phyloP scores from a whole-genome alignment of 2,797 vertebrate genomes.

The Tinamus major region DNA sequence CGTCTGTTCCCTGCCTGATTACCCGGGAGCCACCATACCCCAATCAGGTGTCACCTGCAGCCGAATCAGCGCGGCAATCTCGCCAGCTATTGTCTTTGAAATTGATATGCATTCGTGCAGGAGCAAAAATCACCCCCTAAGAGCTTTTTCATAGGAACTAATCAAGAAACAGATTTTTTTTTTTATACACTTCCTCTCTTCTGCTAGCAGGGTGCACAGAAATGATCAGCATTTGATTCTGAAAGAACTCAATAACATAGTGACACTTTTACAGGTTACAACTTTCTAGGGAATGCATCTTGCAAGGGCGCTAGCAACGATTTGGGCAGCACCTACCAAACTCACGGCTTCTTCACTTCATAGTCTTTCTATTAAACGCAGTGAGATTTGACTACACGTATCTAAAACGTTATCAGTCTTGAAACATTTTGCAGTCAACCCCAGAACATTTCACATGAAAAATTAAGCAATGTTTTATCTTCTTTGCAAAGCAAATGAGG shows the following conservation, averaged over 20 bases:
- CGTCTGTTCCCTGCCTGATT: slow-evolving; percentile 42
- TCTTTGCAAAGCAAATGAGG: neutral
- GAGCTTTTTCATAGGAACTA: slow-evolving; percentile 47
- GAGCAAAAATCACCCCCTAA: slow-evolving; percentile 65
- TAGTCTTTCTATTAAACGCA: slow-evolving; percentile 1
- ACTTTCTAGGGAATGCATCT: slow-evolving; percentile 23
- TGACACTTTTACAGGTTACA: slow-evolving; percentile 7
- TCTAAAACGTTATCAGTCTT: slow-evolving; percentile 1
- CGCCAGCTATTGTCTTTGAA: slow-evolving; percentile 71
- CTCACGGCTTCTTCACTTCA: neutral
- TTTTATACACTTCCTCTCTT: slow-evolving; percentile 11
- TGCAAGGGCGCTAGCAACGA: neutral
- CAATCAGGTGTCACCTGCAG: slow-evolving; percentile 44
- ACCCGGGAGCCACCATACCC: slow-evolving; percentile 8
- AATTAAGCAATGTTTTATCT: slow-evolving; percentile 1
- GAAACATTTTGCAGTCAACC: slow-evolving; percentile 23
- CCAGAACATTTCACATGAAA: neutral
- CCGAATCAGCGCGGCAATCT: slow-evolving; percentile 73
- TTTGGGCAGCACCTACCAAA: slow-evolving; percentile 28
- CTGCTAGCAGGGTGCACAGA: slow-evolving; percentile 62
- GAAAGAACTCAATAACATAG: slow-evolving; percentile 32
- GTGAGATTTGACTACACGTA: neutral
- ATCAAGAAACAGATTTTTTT: slow-evolving; percentile 63
- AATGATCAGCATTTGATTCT: slow-evolving; percentile 68
- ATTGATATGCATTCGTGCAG: slow-evolving; percentile 38